Evolutionary conservation across 2,113 vertebrate species (phyloP).

Genomic region (Albula goreensis): DNA sequence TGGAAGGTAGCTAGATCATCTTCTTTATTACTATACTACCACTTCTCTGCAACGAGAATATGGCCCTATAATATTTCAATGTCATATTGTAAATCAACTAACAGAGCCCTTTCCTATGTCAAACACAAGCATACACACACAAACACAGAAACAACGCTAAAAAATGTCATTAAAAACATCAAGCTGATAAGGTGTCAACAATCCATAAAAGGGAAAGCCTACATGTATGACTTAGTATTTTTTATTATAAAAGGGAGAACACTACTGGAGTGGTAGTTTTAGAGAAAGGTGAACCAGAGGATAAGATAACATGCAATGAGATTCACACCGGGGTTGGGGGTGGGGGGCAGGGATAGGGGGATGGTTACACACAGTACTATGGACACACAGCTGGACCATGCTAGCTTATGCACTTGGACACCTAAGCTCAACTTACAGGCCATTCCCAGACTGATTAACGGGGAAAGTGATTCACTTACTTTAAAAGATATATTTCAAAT

Average conservation of each 20-base stretch:
- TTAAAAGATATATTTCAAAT: neutral
- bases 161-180: slow-evolving; percentile 7
- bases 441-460: neutral
- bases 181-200: neutral
- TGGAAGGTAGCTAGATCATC: no score
- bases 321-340: slow-evolving; percentile 8
- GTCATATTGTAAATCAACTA: neutral
- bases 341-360: neutral
- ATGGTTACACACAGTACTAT: slow-evolving; percentile 22
- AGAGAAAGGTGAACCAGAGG: slow-evolving; percentile 17
- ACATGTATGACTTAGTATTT: neutral
- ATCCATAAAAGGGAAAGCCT: neutral
- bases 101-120: neutral
- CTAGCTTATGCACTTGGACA: neutral
- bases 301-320: slow-evolving; percentile 35
- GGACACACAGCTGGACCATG: slow-evolving; percentile 28
- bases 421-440: neutral
- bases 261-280: slow-evolving; percentile 11
- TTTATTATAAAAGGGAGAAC: neutral
- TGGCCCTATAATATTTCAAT: neutral
- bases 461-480: neutral
- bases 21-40: no score
- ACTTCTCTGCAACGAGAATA: no score
- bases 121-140: neutral
- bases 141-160: neutral